phyloP scores from a whole-genome alignment of 2,113 vertebrate genomes.

The Tyrannus savana region DNA sequence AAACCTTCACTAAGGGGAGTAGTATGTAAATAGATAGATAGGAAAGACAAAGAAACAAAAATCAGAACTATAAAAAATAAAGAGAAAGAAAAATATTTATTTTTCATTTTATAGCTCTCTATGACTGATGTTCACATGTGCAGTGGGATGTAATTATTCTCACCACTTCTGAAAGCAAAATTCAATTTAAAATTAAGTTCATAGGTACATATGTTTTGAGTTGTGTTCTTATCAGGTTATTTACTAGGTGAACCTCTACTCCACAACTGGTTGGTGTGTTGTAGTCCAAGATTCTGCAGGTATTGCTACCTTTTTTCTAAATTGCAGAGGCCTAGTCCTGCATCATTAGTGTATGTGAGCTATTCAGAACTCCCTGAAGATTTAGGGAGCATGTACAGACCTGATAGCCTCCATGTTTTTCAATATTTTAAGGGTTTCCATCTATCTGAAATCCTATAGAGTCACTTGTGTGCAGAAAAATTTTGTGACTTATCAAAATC shows the following conservation, averaged over 20 bases:
- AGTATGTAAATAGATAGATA: neutral
- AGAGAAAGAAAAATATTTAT: neutral
- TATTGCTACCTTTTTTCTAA: neutral
- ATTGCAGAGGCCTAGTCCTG: neutral
- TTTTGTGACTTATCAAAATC: neutral
- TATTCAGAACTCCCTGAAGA: neutral
- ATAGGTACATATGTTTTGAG: fast-evolving
- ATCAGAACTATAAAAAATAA: neutral
- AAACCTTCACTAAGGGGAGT: neutral
- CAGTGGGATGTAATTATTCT: neutral
- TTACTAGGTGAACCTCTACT: neutral
- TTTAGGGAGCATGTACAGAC: neutral
- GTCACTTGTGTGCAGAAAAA: neutral
- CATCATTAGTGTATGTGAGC: neutral
- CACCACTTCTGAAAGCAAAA: neutral
- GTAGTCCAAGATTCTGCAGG: neutral
- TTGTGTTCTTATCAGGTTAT: neutral
- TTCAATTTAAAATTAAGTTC: neutral
- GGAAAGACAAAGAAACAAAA: neutral
- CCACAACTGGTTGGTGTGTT: neutral
- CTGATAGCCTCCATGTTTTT: neutral
- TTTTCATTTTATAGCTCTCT: neutral
- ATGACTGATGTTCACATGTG: neutral
- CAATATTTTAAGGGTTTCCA: neutral
- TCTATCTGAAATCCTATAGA: neutral